These are phyloP conservation scores for Pempheris klunzingeri DNA, from an alignment of 2,797 vertebrate genomes.

Conservation along the genomic window DNA sequence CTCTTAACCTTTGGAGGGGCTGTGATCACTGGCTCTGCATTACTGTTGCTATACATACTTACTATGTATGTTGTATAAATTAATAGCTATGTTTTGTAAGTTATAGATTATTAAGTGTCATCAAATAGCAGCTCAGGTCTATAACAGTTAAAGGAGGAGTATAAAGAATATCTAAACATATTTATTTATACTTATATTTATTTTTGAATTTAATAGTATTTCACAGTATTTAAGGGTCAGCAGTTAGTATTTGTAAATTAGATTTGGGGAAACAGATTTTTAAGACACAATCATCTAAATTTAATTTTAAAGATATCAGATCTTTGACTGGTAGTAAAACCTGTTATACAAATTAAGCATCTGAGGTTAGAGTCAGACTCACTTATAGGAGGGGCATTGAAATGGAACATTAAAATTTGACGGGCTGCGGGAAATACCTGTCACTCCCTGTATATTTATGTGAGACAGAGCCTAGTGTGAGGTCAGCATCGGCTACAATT, in stretches of 20 bases:
- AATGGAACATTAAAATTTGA: constrained; percentile 28
- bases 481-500: constrained; percentile 52
- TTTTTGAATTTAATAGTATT: too few relatives aligned
- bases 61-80: not conserved
- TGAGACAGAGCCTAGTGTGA: constrained; percentile 27
- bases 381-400: not conserved
- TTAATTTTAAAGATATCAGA: constrained; percentile 6
- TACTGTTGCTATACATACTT: not conserved
- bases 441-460: constrained; percentile 58
- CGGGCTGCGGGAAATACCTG: constrained; percentile 15
- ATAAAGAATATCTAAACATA: too few relatives aligned
- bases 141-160: not conserved
- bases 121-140: not conserved
- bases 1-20: constrained; percentile 77
- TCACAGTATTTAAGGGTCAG: too few relatives aligned
- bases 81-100: not conserved
- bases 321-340: not conserved
- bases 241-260: not conserved
- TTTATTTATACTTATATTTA: too few relatives aligned
- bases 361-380: not conserved
- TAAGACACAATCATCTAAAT: not conserved
- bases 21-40: constrained; percentile 43
- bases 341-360: not conserved
- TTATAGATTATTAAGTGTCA: not conserved
- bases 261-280: not conserved